Evolutionary conservation across 2,888 invertebrate species (phyloP), one percentile per base, ranked within the genome.

Genomic region (Chymomyza fuscimana): DNA sequence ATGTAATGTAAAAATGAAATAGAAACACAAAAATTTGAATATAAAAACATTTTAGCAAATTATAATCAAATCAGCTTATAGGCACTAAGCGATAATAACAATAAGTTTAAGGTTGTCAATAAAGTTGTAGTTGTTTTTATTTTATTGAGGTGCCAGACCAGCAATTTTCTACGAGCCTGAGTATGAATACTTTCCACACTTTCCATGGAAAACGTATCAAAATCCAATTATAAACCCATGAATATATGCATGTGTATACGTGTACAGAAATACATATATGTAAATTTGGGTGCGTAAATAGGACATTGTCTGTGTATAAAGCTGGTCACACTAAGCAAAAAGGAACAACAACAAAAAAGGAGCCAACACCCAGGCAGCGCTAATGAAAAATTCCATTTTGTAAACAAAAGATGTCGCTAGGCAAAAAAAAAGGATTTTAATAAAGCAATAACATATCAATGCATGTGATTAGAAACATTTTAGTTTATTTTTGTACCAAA

Each of bases 161-260:
- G 15, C 25, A 5, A 25, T 19, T 12, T 19, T 60, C n/a, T 36
- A n/a, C 4, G 16, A 6, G n/a, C 32, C 6, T n/a, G n/a, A n/a
- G 2, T 12, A 16, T 60, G 32, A 5, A 22, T 56, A 51, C 56
- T 60, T 29, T n/a, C 61, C 63, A 51, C 25, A 74, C 66, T 16
- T 66, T 76, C 65, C 72, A 76, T 76, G 77, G 68, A 75, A 76
- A 75, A 65, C 75, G 73, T 72, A 76, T 77, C 68, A 75, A 68
- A 77, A 75, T 75, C 77, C 75, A 75, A 75, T 75, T 75, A 77
- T 76, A 68, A 77, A 58, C 12, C 40, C 40, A 46, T 46, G 58
- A 76, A 52, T 72, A 65, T 62, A 67, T 67, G 61, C 76, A 64
- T 65, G 65, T 65, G 16, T 63, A 69, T 46, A 36, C 7, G 4